A percentile compares a stretch with the other conserved stretches of the same genome.
phyloP scores from a whole-genome alignment of 1,140 invertebrate genomes.

The Euura saliciscinereae region DNA sequence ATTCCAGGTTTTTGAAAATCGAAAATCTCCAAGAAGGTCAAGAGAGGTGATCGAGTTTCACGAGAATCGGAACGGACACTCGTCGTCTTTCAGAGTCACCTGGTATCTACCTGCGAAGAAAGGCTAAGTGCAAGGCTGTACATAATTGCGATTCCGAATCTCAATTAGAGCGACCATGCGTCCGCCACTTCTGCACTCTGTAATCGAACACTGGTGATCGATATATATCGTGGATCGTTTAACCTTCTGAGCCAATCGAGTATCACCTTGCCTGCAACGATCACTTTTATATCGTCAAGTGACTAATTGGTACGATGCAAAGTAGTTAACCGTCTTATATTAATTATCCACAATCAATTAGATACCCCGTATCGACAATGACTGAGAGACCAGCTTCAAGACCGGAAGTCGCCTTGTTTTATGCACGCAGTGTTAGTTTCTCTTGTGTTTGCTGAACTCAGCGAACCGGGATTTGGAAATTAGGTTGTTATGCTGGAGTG shows the following conservation, averaged over 20 bases:
- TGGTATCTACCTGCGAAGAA: neutral
- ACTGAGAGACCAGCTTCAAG: too few relatives aligned
- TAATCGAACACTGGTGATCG: neutral
- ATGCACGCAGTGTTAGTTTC: neutral
- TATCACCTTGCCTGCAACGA: too few relatives aligned
- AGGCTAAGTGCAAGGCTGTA: conserved; percentile 3
- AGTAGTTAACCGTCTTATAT: too few relatives aligned
- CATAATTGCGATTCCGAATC: neutral
- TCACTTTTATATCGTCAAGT: too few relatives aligned
- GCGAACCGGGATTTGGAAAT: neutral
- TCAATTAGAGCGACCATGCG: neutral
- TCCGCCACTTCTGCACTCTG: neutral
- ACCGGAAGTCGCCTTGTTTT: too few relatives aligned
- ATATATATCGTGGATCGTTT: neutral
- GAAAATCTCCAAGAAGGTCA: too few relatives aligned
- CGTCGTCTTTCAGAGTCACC: neutral
- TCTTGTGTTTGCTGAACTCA: neutral
- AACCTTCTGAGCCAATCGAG: neutral
- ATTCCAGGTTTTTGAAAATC: too few relatives aligned
- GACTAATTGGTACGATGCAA: too few relatives aligned
- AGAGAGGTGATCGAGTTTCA: too few relatives aligned
- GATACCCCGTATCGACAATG: too few relatives aligned
- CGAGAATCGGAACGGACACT: too few relatives aligned
- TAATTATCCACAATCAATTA: too few relatives aligned
- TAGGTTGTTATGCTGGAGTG: conserved; percentile 10